Conservation (phyloP, 2,113 vertebrate genomes). For the Cyanocitta stelleri region DNA sequence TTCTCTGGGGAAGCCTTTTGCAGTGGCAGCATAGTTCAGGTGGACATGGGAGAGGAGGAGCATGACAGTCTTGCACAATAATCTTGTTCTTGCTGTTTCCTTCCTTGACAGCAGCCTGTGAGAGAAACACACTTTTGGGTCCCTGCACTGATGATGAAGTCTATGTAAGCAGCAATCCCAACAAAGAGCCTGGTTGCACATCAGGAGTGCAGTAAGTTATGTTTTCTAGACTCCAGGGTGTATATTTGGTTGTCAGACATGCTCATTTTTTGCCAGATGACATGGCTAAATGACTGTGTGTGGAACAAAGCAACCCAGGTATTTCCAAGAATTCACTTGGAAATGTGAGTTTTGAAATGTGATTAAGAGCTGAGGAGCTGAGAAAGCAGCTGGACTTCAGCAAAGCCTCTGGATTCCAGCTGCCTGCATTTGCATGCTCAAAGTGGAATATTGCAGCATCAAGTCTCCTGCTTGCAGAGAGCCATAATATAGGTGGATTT, state of each 20-base stretch:
- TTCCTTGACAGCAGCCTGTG: not conserved
- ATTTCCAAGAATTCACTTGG: not conserved
- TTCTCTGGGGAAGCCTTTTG: not conserved
- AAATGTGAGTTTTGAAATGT: not conserved
- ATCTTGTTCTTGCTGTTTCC: accelerated
- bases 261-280: not conserved
- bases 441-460: not conserved
- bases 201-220: not conserved
- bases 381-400: not conserved
- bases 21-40: not conserved
- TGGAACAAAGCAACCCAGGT: not conserved
- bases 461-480: not conserved
- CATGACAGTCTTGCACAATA: not conserved
- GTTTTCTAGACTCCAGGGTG: not conserved
- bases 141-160: not conserved
- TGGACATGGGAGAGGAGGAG: not conserved
- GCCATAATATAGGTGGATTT: not conserved
- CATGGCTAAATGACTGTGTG: not conserved
- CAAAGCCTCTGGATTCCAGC: not conserved
- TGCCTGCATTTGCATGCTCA: not conserved
- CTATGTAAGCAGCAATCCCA: not conserved
- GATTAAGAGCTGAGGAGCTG: not conserved
- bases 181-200: not conserved
- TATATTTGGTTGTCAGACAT: not conserved
- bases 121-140: not conserved